Percentiles rank a stretch among this genome's conserved stretches.
Evolutionary conservation across 2,797 vertebrate genomes (phyloP).

Genomic region (Myotis pilosus): DNA sequence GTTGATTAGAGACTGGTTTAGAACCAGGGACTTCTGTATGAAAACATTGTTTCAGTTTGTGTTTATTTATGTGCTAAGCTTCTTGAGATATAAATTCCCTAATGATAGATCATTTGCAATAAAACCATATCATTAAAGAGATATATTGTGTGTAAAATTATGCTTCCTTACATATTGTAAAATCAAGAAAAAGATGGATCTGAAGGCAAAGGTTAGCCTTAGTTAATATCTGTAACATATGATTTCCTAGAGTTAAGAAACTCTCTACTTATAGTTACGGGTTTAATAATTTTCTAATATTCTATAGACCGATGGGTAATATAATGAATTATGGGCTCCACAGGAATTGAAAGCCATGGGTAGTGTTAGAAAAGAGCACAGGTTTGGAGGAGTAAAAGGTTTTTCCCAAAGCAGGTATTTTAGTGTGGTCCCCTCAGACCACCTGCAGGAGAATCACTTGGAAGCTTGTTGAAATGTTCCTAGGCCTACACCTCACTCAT

Average conservation of each 20-base stretch:
- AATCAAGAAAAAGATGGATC: constrained; percentile 5
- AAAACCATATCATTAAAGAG: neutral
- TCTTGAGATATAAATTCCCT: constrained; percentile 16
- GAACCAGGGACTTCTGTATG: constrained; percentile 1
- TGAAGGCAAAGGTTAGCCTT: neutral
- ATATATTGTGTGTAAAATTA: neutral
- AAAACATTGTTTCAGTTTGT: neutral
- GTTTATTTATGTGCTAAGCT: neutral
- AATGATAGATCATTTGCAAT: neutral
- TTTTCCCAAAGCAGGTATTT: neutral
- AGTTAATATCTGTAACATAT: constrained; percentile 6
- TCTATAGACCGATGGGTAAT: neutral
- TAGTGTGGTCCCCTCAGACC: neutral
- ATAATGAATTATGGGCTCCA: neutral
- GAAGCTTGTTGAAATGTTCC: neutral
- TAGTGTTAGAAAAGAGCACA: neutral
- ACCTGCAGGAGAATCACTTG: neutral
- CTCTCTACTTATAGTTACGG: neutral
- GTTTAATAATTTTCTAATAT: constrained; percentile 9
- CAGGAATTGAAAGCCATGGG: neutral
- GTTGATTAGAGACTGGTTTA: constrained; percentile 34
- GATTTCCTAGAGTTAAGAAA: constrained; percentile 29
- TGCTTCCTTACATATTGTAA: neutral
- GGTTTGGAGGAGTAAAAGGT: neutral
- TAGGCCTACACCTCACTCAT: neutral